Evolutionary conservation across 2,888 invertebrate genomes (phyloP), one percentile per base, ranked within the genome.

Genomic region (Calameuta filiformis): DNA sequence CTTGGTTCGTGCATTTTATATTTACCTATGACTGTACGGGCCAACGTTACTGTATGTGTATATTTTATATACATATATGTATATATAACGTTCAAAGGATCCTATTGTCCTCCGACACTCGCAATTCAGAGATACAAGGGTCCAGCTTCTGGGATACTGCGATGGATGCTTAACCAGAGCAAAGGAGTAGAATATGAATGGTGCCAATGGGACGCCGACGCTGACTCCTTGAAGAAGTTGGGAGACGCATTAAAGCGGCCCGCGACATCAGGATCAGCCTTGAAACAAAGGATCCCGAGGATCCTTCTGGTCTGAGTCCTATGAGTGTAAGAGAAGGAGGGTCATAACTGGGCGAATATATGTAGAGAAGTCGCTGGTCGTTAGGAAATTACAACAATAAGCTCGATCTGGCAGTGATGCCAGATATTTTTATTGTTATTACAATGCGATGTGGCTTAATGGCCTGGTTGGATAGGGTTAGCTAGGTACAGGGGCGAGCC

Each of bases 361-460:
- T 73, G 35, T 23, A 73, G 34, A 31, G n/a, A 23, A 68, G 37
- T 35, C 74, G 56, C 35, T 34, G 75, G 81, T 82, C 82, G 81
- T 84, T 83, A 82, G 75, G 80, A 80, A 82, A 84, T 84, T 81
- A 82, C 80, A 84, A 85, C 83, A 82, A 85, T 85, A 81, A 83
- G 83, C 80, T 80, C 77, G 80, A 81, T 81, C 80, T 77, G 76
- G 80, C 78, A 77, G 78, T 75, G 40, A 73, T 83, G 81, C 81
- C 80, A 80, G 79, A 81, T 79, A 82, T 82, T 84, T 85, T 83
- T 84, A 84, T 79, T 79, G 83, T 80, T 84, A 82, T 83, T 74
- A 79, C 77, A 79, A 78, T 80, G 75, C 81, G 79, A 79, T 80
- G 81, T 77, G 76, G 76, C 75, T 83, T 84, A 80, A 82, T 80